Base-by-base conservation (phyloP, 1,140 invertebrate species). In the Popillia japonica region DNA sequence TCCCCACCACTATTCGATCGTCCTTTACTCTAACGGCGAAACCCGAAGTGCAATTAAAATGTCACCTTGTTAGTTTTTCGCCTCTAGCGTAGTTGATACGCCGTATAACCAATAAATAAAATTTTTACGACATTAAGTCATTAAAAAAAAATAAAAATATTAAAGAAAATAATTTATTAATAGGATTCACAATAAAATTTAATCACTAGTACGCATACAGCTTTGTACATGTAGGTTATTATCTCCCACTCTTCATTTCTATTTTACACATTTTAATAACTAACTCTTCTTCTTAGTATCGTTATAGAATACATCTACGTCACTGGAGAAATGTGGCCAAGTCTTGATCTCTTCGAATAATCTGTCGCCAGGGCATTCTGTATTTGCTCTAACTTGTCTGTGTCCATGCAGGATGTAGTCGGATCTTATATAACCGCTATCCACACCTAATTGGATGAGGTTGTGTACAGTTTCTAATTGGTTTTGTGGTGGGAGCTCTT, bases 391-490 rank as follows among this genome's bases (percentile, higher is more conserved):
- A 0, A 92, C 89, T 87, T 95, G 93, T 55, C 91, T 86, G 80
- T 95, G 93, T 0, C 92, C 93, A 8, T 93, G 79, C 9, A 95
- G 84, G 59, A 89, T 92, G 81, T 94, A 95, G 79, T 92, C 84
- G 0, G 85, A 75, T 42, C 86, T 84, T 22, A 94, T 91, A 81
- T 90, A 89, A 1, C 91, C 90, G 6, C 86, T 80, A 9, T 89
- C 83, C 0, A 94, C 88, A 0, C 93, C 93, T 6, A 89, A 86
- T 4, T 88, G 85, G 59, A 95, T 93, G 0, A 94, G 81, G 11
- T 89, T 86, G 78, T 90, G 87, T 7, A 89, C 88, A 0, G 90
- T 89, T 48, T 91, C 83, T 0, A 94, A 68, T 86, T 94, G 93
- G 23, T 83, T 61, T n/a, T 86, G 78, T 7, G 91, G 89, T 0